phyloP scores from a whole-genome alignment of 2,113 vertebrate genomes.

The Lepidothrix coronata region DNA sequence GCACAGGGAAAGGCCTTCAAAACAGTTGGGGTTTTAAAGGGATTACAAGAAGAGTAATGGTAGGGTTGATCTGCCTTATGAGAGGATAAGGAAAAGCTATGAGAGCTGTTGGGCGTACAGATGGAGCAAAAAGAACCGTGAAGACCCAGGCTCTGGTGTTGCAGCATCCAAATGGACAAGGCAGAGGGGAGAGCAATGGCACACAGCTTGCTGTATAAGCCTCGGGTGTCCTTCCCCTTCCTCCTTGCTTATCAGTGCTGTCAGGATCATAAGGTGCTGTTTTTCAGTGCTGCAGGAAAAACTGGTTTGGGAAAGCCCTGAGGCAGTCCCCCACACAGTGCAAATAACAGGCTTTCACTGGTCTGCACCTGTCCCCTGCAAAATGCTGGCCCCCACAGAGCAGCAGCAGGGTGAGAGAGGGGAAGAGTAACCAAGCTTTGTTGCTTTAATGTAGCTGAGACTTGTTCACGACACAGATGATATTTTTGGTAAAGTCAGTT shows the following conservation, averaged over 20 bases:
- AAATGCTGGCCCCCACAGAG: background rate
- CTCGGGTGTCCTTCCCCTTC: background rate
- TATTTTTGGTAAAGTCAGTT: slow-evolving; percentile 34
- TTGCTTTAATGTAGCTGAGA: background rate
- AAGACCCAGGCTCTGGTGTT: background rate
- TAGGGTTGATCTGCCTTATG: background rate
- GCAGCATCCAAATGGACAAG: background rate
- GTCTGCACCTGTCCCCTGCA: background rate
- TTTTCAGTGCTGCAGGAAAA: background rate
- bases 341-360: background rate
- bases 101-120: background rate
- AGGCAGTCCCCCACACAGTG: background rate
- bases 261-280: background rate
- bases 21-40: background rate
- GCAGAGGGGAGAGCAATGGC: background rate
- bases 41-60: background rate
- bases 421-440: background rate
- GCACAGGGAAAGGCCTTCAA: background rate
- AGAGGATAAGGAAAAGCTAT: background rate
- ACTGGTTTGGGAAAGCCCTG: background rate
- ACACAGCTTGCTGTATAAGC: fast-evolving
- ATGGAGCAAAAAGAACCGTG: background rate
- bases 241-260: background rate
- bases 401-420: background rate
- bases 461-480: background rate